These are phyloP conservation scores for Pionites leucogaster DNA, from an alignment of 2,113 vertebrate genomes.

Conservation along the genomic window DNA sequence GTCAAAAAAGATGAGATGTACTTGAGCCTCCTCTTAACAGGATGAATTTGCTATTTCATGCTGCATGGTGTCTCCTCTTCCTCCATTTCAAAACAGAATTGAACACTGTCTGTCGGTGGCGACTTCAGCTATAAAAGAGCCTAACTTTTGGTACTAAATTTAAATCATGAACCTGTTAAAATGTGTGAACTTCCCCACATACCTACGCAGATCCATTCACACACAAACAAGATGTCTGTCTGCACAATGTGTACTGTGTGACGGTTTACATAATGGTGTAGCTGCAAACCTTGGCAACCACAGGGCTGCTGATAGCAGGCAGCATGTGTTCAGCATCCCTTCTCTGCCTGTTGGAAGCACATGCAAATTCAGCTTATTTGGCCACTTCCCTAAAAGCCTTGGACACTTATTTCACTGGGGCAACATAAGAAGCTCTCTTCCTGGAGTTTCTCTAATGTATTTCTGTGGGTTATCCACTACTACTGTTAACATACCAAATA, in stretches of 20 bases:
- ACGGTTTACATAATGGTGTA: conserved; percentile 10
- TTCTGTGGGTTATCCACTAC: neutral
- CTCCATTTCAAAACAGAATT: neutral
- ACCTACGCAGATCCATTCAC: conserved; percentile 14
- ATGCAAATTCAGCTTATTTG: fast-evolving
- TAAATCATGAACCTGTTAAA: conserved; percentile 32
- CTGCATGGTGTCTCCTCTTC: neutral
- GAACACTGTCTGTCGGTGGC: neutral
- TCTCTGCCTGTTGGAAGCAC: neutral
- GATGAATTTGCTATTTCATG: neutral
- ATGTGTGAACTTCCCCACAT: conserved; percentile 13
- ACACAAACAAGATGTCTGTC: conserved; percentile 19
- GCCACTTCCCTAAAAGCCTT: neutral
- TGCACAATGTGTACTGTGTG: conserved; percentile 31
- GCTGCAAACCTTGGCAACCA: conserved; percentile 5
- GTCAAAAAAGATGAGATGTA: neutral
- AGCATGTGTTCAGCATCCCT: neutral
- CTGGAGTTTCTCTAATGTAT: neutral
- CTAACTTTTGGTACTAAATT: neutral
- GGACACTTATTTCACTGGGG: neutral
- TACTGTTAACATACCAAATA: neutral
- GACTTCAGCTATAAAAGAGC: neutral
- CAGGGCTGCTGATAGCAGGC: conserved; percentile 29
- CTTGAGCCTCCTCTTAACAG: neutral
- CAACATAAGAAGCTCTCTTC: neutral